phyloP scores from a whole-genome alignment of 2,888 invertebrate species.

The Luperina nickerlii region DNA sequence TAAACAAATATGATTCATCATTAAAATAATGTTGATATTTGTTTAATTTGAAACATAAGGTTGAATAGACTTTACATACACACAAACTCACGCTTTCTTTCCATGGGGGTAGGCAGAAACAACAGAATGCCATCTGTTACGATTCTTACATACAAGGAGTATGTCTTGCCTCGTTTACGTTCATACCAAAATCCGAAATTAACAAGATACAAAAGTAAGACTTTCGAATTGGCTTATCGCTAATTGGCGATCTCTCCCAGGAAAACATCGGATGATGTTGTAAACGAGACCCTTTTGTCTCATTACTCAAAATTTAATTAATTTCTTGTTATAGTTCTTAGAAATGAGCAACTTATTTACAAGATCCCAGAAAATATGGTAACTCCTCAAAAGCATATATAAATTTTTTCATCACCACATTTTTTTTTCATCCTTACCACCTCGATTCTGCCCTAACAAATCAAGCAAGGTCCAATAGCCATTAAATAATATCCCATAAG shows the following conservation, averaged over 20 bases:
- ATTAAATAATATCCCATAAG: constrained; percentile 60
- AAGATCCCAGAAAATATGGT: not conserved
- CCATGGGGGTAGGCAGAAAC: too few species aligned
- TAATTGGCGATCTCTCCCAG: not conserved
- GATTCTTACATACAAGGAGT: not conserved
- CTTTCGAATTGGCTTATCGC: not conserved
- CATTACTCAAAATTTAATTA: not conserved
- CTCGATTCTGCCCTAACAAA: constrained; percentile 41
- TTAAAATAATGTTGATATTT: too few species aligned
- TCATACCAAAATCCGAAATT: not conserved
- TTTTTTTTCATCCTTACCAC: too few species aligned
- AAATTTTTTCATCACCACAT: not conserved
- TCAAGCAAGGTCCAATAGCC: constrained; percentile 55
- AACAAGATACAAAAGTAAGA: not conserved
- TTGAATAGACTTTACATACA: too few species aligned
- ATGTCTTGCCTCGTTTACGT: not conserved
- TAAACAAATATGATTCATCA: too few species aligned
- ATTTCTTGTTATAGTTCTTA: too few species aligned
- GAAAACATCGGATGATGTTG: too few species aligned
- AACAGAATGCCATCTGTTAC: too few species aligned
- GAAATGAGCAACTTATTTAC: not conserved
- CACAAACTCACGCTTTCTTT: too few species aligned
- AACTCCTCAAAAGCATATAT: not conserved
- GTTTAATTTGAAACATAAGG: too few species aligned
- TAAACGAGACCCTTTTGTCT: not conserved